Evolutionary conservation across 2,888 invertebrate species (phyloP).

Genomic region (Agapetus fuscipes): DNA sequence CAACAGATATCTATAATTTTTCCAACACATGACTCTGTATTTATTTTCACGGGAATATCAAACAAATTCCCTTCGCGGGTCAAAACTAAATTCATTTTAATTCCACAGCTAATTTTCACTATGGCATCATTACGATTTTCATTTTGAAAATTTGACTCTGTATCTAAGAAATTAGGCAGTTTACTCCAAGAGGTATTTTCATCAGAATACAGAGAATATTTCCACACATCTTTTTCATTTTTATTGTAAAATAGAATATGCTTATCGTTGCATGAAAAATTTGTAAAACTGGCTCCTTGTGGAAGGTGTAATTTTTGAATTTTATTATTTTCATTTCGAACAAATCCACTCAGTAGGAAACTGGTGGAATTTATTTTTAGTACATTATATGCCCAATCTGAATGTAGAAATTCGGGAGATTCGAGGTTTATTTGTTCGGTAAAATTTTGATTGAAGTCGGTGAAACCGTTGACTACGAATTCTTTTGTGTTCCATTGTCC

Average conservation of each 20-base stretch:
- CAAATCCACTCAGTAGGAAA: constrained; percentile 32
- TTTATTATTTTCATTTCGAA: constrained; percentile 28
- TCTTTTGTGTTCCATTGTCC: constrained; percentile 34
- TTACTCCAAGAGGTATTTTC: constrained; percentile 24
- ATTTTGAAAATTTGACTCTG: constrained; percentile 3
- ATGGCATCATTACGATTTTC: neutral
- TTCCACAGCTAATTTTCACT: constrained; percentile 36
- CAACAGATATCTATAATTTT: constrained; percentile 56
- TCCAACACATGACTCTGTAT: constrained; percentile 41
- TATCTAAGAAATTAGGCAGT: constrained; percentile 15
- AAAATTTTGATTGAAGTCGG: neutral
- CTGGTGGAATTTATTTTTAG: constrained; percentile 26
- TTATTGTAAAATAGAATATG: constrained; percentile 30
- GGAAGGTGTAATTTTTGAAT: constrained; percentile 28
- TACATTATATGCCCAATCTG: constrained; percentile 38
- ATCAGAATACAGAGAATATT: constrained; percentile 24
- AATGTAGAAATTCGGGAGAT: constrained; percentile 11
- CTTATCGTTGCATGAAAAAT: constrained; percentile 13
- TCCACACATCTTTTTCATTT: constrained; percentile 26
- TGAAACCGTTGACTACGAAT: constrained; percentile 11
- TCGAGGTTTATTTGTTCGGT: too few species aligned
- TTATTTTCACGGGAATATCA: constrained; percentile 48
- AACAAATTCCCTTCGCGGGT: constrained; percentile 46
- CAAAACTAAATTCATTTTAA: constrained; percentile 36
- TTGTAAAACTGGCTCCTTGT: constrained; percentile 22